Evolutionary conservation across 2,888 invertebrate species (phyloP), one percentile per base, ranked within the genome.

Genomic region (Acanthosoma haemorrhoidale): DNA sequence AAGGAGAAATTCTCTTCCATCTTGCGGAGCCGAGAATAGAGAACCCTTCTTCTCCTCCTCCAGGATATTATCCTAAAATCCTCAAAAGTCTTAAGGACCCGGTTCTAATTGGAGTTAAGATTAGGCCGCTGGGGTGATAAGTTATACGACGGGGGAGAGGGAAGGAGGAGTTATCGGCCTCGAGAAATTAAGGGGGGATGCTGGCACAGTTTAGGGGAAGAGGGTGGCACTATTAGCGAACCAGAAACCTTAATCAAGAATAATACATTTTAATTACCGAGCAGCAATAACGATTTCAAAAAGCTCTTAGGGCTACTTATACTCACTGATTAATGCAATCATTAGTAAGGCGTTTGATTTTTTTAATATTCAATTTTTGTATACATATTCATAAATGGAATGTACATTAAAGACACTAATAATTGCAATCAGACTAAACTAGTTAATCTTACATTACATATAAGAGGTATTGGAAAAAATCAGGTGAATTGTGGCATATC

Each of bases 211-310:
- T 36, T n/a, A n/a, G n/a, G n/a, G n/a, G n/a, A n/a, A n/a, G n/a
- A 25, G 51, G 43, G 51, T 25, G 25, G 25, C n/a, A n/a, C 51
- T 51, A 51, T 51, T 61, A 61, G 61, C 34, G 36, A 36, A 61
- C 34, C 34, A 21, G 61, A 36, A 61, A 61, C 32, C 61, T 21
- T 36, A 61, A 61, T 61, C 61, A 61, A 36, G 61, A 36, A 32
- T 61, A 61, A 61, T 61, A 61, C 61, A 61, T 61, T 61, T 61
- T 61, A 61, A 61, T 61, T 61, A 61, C 34, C 21, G n/a, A n/a
- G 4, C 21, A 13, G 11, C 59, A 32, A 61, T 61, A 36, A 34
- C 61, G 59, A 32, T 36, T 61, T 61, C 61, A 38, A 61, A 61
- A 61, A 61, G 34, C 61, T 61, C 34, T 61, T 61, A 61, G 36